phyloP scores from a whole-genome alignment of 2,113 vertebrate species.

The Chunga burmeisteri region DNA sequence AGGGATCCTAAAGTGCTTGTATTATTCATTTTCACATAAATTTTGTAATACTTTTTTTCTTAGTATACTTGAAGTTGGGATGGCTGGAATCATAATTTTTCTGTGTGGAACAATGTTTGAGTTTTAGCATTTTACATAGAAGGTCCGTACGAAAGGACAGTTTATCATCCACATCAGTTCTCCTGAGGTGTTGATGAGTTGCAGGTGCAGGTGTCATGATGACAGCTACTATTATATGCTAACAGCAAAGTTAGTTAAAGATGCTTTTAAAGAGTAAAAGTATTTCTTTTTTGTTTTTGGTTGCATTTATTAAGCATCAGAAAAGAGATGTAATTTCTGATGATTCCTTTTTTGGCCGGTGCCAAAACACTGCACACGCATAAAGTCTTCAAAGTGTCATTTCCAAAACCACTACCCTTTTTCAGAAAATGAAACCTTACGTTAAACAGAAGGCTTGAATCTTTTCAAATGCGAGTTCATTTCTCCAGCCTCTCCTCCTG shows the following conservation, averaged over 20 bases:
- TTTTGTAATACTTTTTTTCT: not conserved
- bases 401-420: not conserved
- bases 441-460: not conserved
- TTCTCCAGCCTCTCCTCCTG: not conserved
- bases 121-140: not conserved
- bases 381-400: not conserved
- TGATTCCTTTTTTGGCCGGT: not conserved
- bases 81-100: not conserved
- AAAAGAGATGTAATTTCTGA: not conserved
- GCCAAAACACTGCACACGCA: not conserved
- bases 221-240: not conserved
- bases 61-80: not conserved
- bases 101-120: not conserved
- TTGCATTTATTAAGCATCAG: not conserved
- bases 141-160: not conserved
- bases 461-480: not conserved
- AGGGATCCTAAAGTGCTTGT: not conserved
- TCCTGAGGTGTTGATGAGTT: not conserved
- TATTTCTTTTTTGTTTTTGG: not conserved
- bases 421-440: not conserved
- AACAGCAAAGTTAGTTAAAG: not conserved
- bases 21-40: not conserved
- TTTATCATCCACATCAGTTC: not conserved
- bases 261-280: not conserved
- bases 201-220: not conserved